Evolutionary conservation across 2,888 invertebrate species (phyloP).

Genomic region (Stegana nigrithorax): DNA sequence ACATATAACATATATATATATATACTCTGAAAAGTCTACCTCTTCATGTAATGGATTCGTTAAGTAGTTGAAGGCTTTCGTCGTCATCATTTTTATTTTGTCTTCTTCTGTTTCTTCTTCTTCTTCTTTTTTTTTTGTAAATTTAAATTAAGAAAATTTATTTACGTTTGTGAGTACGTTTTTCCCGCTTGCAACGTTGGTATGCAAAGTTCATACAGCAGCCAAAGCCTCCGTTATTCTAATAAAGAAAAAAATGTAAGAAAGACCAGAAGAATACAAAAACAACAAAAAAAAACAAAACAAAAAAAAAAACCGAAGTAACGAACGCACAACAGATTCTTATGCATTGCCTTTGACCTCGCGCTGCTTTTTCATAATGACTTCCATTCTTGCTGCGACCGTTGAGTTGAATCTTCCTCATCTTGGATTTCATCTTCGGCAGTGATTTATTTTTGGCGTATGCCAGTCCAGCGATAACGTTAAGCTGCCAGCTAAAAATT

Average conservation of each 20-base stretch:
- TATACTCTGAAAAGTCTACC: too few species aligned
- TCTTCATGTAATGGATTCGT: conserved; percentile 57
- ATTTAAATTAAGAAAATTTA: conserved; percentile 11
- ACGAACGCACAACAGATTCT: too few species aligned
- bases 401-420: conserved; percentile 1
- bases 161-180: too few species aligned
- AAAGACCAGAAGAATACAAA: conserved; percentile 21
- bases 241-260: background rate
- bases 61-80: conserved; percentile 54
- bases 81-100: too few species aligned
- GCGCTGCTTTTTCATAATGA: conserved; percentile 10
- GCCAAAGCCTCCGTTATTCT: background rate
- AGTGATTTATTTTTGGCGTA: conserved; percentile 10
- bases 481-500: background rate
- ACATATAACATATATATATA: too few species aligned
- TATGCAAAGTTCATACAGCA: conserved; percentile 14
- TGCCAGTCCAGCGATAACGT: background rate
- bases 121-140: background rate
- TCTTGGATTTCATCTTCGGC: too few species aligned
- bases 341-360: conserved; percentile 12
- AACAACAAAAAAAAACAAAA: too few species aligned
- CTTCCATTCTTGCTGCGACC: conserved; percentile 5
- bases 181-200: too few species aligned
- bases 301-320: conserved; percentile 22
- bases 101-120: too few species aligned